Evolutionary conservation across 2,888 invertebrate species (phyloP).

Genomic region (Amphipoea lucens): DNA sequence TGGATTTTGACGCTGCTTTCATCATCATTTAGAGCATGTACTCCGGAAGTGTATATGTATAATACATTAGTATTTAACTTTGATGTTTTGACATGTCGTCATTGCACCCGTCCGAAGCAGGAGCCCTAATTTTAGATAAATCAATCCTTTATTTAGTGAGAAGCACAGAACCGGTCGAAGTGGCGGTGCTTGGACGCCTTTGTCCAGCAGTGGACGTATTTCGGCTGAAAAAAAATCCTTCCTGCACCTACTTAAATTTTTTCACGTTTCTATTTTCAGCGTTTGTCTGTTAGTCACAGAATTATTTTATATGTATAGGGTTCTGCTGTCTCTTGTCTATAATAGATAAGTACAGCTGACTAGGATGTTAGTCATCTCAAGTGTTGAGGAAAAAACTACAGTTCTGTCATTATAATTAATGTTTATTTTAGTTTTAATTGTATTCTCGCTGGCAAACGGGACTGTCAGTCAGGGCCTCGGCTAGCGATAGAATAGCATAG

Average conservation of each 20-base stretch:
- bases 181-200: not conserved
- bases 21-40: not conserved
- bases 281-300: not conserved
- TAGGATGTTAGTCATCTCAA: constrained; percentile 26
- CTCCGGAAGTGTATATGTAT: not conserved
- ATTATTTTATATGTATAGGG: not conserved
- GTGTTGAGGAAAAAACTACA: constrained; percentile 17
- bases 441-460: constrained; percentile 33
- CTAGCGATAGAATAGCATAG: constrained; percentile 1
- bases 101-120: not conserved
- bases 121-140: not conserved
- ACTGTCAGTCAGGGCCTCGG: constrained; percentile 13
- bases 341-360: constrained; percentile 6
- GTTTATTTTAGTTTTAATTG: constrained; percentile 49
- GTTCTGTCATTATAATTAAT: constrained; percentile 41
- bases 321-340: constrained; percentile 3
- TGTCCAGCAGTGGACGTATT: not conserved
- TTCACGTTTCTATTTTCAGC: not conserved
- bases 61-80: not conserved
- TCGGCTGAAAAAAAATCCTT: not conserved
- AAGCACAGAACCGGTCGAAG: not conserved
- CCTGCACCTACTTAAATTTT: too few species aligned
- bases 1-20: not conserved
- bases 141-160: not conserved
- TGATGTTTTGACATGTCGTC: not conserved